Evolutionary conservation across 2,797 vertebrate genomes (phyloP).

Genomic region (Spinus olivaceus): DNA sequence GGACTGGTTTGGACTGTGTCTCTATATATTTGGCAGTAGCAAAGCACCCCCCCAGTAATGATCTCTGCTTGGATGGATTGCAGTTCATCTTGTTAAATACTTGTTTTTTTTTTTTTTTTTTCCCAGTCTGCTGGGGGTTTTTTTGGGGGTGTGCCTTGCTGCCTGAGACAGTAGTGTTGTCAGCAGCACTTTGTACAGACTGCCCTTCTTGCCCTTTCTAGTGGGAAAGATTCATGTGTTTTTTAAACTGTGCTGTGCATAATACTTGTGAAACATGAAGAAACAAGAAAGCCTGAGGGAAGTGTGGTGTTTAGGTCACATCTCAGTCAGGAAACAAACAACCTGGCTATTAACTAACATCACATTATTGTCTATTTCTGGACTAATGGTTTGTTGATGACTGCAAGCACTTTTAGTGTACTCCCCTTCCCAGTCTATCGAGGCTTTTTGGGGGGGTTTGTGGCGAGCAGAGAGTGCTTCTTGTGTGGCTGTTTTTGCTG

Average conservation of each 20-base stretch:
- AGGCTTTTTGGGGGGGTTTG: neutral
- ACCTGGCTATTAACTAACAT: neutral
- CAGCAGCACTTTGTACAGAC: neutral
- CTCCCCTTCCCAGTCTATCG: rapidly evolving
- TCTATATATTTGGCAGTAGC: neutral
- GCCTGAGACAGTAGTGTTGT: neutral
- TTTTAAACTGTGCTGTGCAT: neutral
- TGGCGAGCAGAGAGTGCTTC: neutral
- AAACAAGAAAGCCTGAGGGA: neutral
- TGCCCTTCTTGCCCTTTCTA: neutral
- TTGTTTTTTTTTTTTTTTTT: rapidly evolving
- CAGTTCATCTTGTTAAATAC: neutral
- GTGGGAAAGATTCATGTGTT: neutral
- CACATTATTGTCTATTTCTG: neutral
- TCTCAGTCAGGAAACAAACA: neutral
- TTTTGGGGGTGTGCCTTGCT: neutral
- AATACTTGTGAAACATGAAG: neutral
- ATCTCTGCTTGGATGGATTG: neutral
- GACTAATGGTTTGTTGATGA: neutral
- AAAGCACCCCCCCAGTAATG: neutral
- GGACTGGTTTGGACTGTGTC: neutral
- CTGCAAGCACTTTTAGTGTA: neutral
- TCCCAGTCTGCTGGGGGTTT: rapidly evolving
- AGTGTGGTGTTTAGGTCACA: neutral
- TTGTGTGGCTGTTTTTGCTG: neutral